Evolutionary conservation across 2,797 vertebrate genomes (phyloP).

Genomic region (Syndactyla subalaris): DNA sequence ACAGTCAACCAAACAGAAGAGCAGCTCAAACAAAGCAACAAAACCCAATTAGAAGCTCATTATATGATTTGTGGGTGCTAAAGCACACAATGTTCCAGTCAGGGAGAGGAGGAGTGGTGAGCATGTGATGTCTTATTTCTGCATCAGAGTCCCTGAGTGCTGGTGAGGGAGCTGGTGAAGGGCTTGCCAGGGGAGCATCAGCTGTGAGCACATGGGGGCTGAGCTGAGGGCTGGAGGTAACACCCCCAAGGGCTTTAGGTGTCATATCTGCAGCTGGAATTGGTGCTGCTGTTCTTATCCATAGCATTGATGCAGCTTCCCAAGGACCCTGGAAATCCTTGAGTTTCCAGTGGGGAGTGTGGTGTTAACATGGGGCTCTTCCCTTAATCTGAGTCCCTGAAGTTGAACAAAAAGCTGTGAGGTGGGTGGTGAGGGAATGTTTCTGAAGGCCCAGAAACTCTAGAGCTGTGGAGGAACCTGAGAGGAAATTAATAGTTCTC

Average conservation of each 20-base stretch:
- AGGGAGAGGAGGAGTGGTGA: not conserved
- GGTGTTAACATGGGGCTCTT: fast-evolving
- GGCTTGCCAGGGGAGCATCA: not conserved
- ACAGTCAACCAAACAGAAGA: not conserved
- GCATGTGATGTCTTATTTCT: not conserved
- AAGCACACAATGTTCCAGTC: not conserved
- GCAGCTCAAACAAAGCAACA: not conserved
- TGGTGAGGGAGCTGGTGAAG: not conserved
- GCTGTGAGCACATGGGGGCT: not conserved
- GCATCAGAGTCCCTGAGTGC: fast-evolving
- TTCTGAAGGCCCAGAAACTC: not conserved
- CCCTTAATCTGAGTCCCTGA: fast-evolving
- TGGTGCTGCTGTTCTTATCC: fast-evolving
- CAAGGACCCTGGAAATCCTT: not conserved
- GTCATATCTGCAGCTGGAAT: not conserved
- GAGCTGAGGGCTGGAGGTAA: not conserved
- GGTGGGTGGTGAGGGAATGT: not conserved
- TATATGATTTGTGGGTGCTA: not conserved
- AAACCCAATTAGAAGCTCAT: not conserved
- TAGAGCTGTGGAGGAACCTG: not conserved
- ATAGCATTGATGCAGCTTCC: not conserved
- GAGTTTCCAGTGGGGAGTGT: fast-evolving
- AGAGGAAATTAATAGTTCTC: slow-evolving; percentile 35
- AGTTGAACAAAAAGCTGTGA: not conserved
- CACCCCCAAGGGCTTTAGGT: not conserved